Evolutionary conservation across 2,888 invertebrate genomes (phyloP), one percentile per base, ranked within the genome.

Genomic region (Lysandra coridon): DNA sequence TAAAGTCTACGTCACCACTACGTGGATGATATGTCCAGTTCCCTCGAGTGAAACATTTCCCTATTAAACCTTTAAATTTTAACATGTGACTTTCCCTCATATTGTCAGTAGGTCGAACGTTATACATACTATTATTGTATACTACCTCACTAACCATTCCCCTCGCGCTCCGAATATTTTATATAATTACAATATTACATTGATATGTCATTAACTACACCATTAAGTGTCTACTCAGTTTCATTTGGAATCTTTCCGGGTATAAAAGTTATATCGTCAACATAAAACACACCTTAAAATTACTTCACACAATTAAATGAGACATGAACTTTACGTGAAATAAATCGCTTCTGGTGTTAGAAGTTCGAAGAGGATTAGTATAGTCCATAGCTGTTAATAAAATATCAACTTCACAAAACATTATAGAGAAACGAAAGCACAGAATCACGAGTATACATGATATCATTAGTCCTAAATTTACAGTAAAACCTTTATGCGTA

Each of bases 151-250:
- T 93, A 92, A 92, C 93, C 93, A 86, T 89, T 86, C 85, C 83
- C 85, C 81, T 82, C 85, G 82, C 85, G 80, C 82, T 81, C 82
- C 86, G 84, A 83, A 82, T 84, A 84, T 84, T 84, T 84, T 87
- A 87, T 87, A 87, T 89, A 90, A 90, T 86, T 87, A 86, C 92
- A 93, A 91, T 90, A 89, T 91, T 91, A 91, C 89, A 88, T 83
- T 94, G 94, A 94, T 94, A 94, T 94, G 94, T 94, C 88, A 94
- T 92, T 92, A 91, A 88, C 93, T 93, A 92, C 87, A 88, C 89
- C 90, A 85, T 87, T 88, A 84, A 86, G 85, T 87, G 86, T 84
- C 89, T 88, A 88, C 84, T 84, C 88, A 85, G 82, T 85, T 84
- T 85, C 88, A 92, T 94, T 94, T 94, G 94, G 94, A 94, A 94